phyloP scores from a whole-genome alignment of 2,888 invertebrate species.

The Tipula helvola region DNA sequence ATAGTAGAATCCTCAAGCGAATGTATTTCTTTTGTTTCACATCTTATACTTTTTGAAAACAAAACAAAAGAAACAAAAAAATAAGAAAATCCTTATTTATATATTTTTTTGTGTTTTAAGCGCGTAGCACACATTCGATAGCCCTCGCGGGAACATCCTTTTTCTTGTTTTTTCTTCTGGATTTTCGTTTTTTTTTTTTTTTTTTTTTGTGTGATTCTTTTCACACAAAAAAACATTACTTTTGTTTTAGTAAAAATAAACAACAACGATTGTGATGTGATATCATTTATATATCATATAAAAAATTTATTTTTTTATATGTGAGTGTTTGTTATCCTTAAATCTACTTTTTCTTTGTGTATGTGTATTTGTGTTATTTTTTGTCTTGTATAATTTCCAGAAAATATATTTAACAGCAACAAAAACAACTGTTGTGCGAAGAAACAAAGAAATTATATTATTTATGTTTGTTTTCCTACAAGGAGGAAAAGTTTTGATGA shows the following conservation, averaged over 20 bases:
- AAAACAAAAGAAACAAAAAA: neutral
- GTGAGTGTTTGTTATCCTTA: neutral
- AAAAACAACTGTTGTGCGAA: neutral
- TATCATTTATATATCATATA: neutral
- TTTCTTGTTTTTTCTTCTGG: neutral
- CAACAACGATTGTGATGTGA: neutral
- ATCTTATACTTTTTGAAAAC: neutral
- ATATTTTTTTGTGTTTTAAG: neutral
- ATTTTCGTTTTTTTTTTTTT: neutral
- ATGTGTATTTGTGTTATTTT: neutral
- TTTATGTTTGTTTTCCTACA: slow-evolving; percentile 4
- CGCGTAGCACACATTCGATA: slow-evolving; percentile 8
- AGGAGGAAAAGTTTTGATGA: neutral
- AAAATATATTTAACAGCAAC: neutral
- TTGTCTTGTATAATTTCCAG: neutral
- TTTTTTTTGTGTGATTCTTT: neutral
- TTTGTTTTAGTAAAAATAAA: neutral
- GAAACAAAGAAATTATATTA: neutral
- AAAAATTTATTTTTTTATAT: neutral
- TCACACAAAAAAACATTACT: neutral
- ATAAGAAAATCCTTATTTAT: neutral
- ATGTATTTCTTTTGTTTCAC: neutral
- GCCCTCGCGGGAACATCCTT: slow-evolving; percentile 8
- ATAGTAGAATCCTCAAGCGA: slow-evolving; percentile 5
- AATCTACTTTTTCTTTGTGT: neutral